These are phyloP conservation scores for Macrostomum lignano DNA, from an alignment of 1,140 invertebrate genomes.

Conservation along the genomic window DNA sequence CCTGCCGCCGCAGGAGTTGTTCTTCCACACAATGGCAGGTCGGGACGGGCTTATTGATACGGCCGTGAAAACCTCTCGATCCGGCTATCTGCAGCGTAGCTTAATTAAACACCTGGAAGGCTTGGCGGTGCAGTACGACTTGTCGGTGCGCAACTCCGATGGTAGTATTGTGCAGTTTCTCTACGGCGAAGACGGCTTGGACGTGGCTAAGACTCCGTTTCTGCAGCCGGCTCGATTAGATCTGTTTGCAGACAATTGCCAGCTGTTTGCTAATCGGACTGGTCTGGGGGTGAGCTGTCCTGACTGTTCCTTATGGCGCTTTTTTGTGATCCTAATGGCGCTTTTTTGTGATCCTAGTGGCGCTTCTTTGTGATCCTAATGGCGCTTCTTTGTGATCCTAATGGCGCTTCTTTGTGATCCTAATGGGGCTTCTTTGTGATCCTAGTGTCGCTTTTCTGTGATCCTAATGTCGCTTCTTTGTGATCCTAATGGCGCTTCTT, in stretches of 20 bases:
- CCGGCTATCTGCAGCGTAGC: constrained; percentile 87
- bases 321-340: too few relatives aligned
- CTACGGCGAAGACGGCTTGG: constrained; percentile 89
- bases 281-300: too few relatives aligned
- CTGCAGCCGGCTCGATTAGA: constrained; percentile 45
- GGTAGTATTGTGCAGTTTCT: constrained; percentile 53
- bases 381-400: too few relatives aligned
- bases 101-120: constrained; percentile 92
- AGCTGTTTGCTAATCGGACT: constrained; percentile 2
- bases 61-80: constrained; percentile 60
- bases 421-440: too few relatives aligned
- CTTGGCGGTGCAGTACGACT: constrained; percentile 56
- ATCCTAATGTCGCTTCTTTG: too few relatives aligned
- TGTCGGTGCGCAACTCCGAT: constrained; percentile 75
- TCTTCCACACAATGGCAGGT: constrained; percentile 98
- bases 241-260: constrained; percentile 38
- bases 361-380: too few relatives aligned
- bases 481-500: too few relatives aligned
- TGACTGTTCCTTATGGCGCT: too few relatives aligned
- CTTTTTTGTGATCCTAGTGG: too few relatives aligned
- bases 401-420: too few relatives aligned
- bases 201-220: constrained; percentile 57
- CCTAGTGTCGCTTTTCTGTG: too few relatives aligned
- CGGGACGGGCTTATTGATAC: constrained; percentile 52
- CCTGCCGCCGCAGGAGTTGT: constrained; percentile 83